Percentiles rank a stretch among this genome's conserved stretches.
Conservation (phyloP, 2,113 vertebrate species). For the Parus major region DNA sequence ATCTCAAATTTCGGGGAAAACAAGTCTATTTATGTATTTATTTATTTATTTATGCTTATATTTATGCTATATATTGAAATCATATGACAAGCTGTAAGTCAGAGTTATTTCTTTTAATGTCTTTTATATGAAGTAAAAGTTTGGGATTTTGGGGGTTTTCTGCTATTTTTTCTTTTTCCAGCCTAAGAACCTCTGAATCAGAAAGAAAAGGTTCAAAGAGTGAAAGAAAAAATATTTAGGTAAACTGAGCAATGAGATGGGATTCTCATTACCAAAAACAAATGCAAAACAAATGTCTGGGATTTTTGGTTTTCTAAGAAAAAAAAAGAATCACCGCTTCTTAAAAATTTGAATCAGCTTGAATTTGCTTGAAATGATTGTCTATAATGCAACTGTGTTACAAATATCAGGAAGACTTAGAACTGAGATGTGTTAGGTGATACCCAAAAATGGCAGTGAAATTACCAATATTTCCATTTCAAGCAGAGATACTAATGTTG, state of each 20-base stretch:
- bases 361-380: background rate
- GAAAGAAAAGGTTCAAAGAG: background rate
- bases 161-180: background rate
- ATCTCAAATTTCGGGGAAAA: background rate
- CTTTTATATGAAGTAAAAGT: background rate
- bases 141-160: rapidly evolving
- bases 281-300: background rate
- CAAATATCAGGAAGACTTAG: background rate
- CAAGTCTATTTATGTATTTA: background rate
- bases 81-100: background rate
- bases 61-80: background rate
- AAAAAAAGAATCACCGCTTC: rapidly evolving
- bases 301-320: background rate
- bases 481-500: background rate
- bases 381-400: background rate
- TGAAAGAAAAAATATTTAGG: background rate
- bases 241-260: background rate
- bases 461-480: background rate
- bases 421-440: background rate
- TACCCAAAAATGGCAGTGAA: background rate
- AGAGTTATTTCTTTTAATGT: background rate
- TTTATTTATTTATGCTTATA: no score
- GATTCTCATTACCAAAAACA: background rate
- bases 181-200: background rate
- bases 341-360: background rate